A percentile compares a stretch with the other conserved stretches of the same genome.
These are phyloP conservation scores for Stenoptilia bipunctidactyla DNA, from an alignment of 2,888 invertebrate genomes.

Conservation along the genomic window DNA sequence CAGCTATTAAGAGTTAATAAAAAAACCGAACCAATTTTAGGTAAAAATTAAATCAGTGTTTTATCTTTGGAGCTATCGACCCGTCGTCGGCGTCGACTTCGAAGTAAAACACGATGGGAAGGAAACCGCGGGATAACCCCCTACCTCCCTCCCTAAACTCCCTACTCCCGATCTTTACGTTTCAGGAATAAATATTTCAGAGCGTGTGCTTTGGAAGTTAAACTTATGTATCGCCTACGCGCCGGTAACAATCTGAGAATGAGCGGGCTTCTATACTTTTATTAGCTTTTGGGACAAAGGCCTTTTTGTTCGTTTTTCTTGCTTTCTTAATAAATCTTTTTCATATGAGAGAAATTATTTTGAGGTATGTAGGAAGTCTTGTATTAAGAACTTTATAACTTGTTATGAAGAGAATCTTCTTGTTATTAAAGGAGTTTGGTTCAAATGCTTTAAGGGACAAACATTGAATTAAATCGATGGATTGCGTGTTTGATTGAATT, in stretches of 20 bases:
- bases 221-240: slow-evolving; percentile 65
- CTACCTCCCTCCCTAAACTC: slow-evolving; percentile 16
- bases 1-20: no score
- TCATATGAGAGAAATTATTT: no score
- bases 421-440: no score
- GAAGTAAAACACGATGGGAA: slow-evolving; percentile 70
- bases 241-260: slow-evolving; percentile 66
- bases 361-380: no score
- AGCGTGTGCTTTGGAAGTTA: slow-evolving; percentile 70
- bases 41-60: slow-evolving; percentile 20
- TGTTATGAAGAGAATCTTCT: no score
- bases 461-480: no score
- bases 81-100: slow-evolving; percentile 69
- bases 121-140: slow-evolving; percentile 70
- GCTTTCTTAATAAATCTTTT: no score
- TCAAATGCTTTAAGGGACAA: no score
- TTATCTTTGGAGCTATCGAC: slow-evolving; percentile 68
- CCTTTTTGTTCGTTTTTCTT: background rate
- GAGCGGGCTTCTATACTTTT: slow-evolving; percentile 53
- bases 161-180: slow-evolving; percentile 66
- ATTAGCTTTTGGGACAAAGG: slow-evolving; percentile 7
- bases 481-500: no score
- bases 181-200: slow-evolving; percentile 72
- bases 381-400: no score
- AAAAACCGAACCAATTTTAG: no score